Percentiles rank a stretch among this genome's conserved stretches.
These are phyloP conservation scores for Philereme vetulata DNA, from an alignment of 2,888 invertebrate genomes.

Conservation along the genomic window DNA sequence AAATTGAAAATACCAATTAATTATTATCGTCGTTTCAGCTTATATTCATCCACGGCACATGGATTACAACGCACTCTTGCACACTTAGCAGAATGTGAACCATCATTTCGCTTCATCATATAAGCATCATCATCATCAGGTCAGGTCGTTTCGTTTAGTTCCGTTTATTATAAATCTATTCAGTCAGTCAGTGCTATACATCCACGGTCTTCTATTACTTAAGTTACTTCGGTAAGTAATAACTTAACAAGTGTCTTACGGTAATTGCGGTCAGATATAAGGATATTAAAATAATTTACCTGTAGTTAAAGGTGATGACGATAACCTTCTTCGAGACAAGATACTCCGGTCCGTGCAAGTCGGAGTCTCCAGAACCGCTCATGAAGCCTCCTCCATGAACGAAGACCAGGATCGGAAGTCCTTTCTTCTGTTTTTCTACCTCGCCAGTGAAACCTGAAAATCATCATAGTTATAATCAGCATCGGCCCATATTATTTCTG, in stretches of 20 bases:
- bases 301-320: constrained; percentile 77
- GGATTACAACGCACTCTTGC: too few relatives aligned
- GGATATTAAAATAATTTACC: constrained; percentile 46
- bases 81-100: too few relatives aligned
- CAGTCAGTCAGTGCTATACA: too few relatives aligned
- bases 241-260: not conserved
- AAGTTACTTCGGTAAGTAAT: too few relatives aligned
- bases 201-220: too few relatives aligned
- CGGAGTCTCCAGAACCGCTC: constrained; percentile 70
- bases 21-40: not conserved
- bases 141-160: too few relatives aligned
- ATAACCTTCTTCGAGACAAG: constrained; percentile 64
- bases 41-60: not conserved
- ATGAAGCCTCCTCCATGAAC: constrained; percentile 76
- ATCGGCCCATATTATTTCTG: not conserved
- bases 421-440: constrained; percentile 21
- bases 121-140: too few relatives aligned
- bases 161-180: too few relatives aligned
- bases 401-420: constrained; percentile 68
- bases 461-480: not conserved
- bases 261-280: not conserved
- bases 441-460: constrained; percentile 9
- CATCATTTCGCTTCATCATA: too few relatives aligned
- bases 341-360: constrained; percentile 70
- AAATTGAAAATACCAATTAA: constrained; percentile 33